phyloP scores from a whole-genome alignment of 2,797 vertebrate species.

The Urocyon cinereoargenteus region DNA sequence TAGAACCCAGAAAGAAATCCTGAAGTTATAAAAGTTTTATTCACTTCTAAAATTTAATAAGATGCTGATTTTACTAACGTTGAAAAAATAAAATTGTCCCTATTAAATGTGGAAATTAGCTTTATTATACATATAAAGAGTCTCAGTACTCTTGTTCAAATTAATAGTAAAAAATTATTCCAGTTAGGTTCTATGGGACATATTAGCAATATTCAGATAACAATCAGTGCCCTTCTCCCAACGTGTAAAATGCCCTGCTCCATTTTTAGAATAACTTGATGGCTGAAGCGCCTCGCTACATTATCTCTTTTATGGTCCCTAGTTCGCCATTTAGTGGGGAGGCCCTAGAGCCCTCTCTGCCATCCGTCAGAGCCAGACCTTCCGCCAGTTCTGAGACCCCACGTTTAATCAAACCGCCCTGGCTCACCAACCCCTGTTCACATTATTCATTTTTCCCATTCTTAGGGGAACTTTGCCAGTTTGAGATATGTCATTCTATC shows the following conservation, averaged over 20 bases:
- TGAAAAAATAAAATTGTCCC: slow-evolving; percentile 69
- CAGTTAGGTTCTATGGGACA: slow-evolving; percentile 52
- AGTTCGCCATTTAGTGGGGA: not conserved
- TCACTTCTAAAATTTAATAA: slow-evolving; percentile 69
- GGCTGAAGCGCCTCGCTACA: not conserved
- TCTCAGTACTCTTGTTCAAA: slow-evolving; percentile 64
- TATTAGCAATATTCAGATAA: slow-evolving; percentile 11
- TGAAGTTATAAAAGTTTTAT: slow-evolving; percentile 69
- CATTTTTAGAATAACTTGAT: slow-evolving; percentile 26
- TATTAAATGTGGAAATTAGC: slow-evolving; percentile 69
- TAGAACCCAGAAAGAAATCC: slow-evolving; percentile 55
- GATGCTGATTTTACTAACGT: slow-evolving; percentile 66
- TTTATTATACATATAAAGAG: slow-evolving; percentile 69
- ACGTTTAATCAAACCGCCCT: not conserved
- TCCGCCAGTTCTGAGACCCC: not conserved
- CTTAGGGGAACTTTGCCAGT: not conserved
- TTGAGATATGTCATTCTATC: not conserved
- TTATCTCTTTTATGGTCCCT: slow-evolving; percentile 14
- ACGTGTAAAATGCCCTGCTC: not conserved
- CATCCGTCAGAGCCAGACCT: not conserved
- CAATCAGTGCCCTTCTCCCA: slow-evolving; percentile 20
- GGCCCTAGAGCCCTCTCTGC: not conserved
- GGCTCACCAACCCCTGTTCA: not conserved
- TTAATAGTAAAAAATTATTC: slow-evolving; percentile 72
- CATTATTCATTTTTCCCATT: not conserved